These are phyloP conservation scores for Columba livia DNA, from an alignment of 2,113 vertebrate species.

Conservation along the genomic window DNA sequence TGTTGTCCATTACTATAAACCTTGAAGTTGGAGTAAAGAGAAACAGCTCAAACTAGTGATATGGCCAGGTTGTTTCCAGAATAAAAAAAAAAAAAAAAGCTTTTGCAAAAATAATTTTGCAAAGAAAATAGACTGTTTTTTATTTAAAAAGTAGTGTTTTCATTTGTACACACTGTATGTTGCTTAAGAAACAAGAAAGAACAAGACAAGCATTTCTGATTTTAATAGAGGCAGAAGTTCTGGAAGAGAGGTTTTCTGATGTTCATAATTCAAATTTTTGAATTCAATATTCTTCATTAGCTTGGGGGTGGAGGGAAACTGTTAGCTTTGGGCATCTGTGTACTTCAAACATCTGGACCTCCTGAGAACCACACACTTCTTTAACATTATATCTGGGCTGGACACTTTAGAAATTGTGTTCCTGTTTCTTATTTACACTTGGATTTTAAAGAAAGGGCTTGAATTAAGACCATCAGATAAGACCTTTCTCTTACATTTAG, in stretches of 20 bases:
- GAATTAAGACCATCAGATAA: neutral
- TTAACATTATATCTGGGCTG: neutral
- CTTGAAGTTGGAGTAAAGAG: neutral
- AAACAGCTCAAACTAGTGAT: neutral
- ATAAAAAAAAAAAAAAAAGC: neutral
- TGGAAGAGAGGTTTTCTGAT: neutral
- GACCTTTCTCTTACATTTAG: neutral
- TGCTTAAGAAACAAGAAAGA: neutral
- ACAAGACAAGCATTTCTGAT: neutral
- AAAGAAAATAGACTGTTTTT: neutral
- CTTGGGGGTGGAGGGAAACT: rapidly evolving
- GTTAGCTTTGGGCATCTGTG: neutral
- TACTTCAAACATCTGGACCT: neutral
- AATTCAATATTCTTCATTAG: neutral
- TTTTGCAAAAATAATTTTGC: neutral
- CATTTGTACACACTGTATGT: neutral
- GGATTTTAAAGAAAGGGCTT: neutral
- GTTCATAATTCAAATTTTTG: neutral
- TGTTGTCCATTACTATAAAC: neutral
- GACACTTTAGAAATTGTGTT: neutral
- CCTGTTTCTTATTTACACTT: neutral
- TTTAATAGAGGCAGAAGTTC: neutral
- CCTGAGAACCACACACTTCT: neutral
- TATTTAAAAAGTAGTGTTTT: neutral
- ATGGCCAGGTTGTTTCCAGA: neutral